Conservation (phyloP, 2,888 invertebrate genomes). For the Acanthopleura granulata region DNA sequence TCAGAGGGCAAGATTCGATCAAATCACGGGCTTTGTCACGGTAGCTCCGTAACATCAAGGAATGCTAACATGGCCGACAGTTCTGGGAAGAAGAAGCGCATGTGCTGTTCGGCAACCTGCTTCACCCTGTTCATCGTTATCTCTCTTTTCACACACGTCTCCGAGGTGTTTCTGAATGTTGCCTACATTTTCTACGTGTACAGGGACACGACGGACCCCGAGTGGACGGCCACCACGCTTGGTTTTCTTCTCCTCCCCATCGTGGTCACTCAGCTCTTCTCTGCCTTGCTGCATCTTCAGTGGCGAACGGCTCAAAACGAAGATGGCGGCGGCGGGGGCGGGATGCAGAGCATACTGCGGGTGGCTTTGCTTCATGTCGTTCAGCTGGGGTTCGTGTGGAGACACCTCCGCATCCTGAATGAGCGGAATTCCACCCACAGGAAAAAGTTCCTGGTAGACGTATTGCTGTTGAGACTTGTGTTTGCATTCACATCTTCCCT, state of each 20-base stretch:
- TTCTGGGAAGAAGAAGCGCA: too few relatives aligned
- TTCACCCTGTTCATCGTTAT: conserved; percentile 46
- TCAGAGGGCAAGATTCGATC: too few relatives aligned
- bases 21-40: too few relatives aligned
- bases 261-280: conserved; percentile 76
- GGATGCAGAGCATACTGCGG: conserved; percentile 69
- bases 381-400: conserved; percentile 71
- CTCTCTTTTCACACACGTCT: conserved; percentile 46
- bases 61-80: too few relatives aligned
- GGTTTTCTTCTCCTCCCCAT: conserved; percentile 81
- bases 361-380: conserved; percentile 74
- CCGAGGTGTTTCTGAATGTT: conserved; percentile 44
- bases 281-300: conserved; percentile 65
- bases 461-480: conserved; percentile 83
- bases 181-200: conserved; percentile 72
- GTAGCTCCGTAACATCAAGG: too few relatives aligned
- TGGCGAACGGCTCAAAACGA: conserved; percentile 37
- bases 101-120: conserved; percentile 23
- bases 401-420: conserved; percentile 87
- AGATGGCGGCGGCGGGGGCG: conserved; percentile 33
- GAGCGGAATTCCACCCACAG: conserved; percentile 86
- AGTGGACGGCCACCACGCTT: conserved; percentile 76
- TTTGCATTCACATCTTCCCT: conserved; percentile 91
- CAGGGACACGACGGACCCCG: conserved; percentile 57
- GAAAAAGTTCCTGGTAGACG: conserved; percentile 81